Evolutionary conservation across 2,797 vertebrate species (phyloP).

Genomic region (Paedocypris micromegethes): DNA sequence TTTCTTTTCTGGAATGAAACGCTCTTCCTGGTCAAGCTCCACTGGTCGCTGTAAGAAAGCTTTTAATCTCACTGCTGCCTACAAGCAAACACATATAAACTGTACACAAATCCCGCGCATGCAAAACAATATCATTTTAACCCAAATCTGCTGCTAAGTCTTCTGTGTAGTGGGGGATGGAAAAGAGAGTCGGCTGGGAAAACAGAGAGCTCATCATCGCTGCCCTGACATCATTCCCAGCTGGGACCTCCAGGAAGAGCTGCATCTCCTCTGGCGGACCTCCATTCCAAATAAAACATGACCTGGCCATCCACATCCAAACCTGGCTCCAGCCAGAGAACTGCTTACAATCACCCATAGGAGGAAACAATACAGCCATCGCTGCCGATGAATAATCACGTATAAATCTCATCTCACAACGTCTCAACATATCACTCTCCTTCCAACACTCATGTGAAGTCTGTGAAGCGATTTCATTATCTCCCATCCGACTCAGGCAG

Average conservation of each 20-base stretch:
- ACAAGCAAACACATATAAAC: slow-evolving; percentile 6
- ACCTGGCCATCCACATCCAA: slow-evolving; percentile 29
- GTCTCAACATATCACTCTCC: slow-evolving; percentile 8
- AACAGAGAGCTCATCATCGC: slow-evolving; percentile 20
- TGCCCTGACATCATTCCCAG: slow-evolving; percentile 25
- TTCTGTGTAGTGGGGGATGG: neutral
- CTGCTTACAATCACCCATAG: slow-evolving; percentile 19
- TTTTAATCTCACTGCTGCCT: slow-evolving; percentile 3
- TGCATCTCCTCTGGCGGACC: slow-evolving; percentile 28
- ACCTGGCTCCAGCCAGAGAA: slow-evolving; percentile 21
- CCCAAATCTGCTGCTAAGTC: neutral
- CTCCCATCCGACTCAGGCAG: slow-evolving; percentile 39
- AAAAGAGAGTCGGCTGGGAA: slow-evolving; percentile 4
- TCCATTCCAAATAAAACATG: slow-evolving; percentile 37
- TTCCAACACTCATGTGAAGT: slow-evolving; percentile 14
- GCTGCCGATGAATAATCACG: neutral
- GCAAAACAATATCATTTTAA: neutral
- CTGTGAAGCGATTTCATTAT: slow-evolving; percentile 44
- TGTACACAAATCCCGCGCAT: neutral
- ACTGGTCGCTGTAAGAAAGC: neutral
- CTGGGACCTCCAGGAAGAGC: slow-evolving; percentile 32
- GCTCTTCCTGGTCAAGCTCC: slow-evolving; percentile 18
- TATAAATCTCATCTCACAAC: slow-evolving; percentile 14
- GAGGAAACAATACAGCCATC: no score
- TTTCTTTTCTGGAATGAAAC: slow-evolving; percentile 6